These are phyloP conservation scores for Prunella himalayana DNA, from an alignment of 2,113 vertebrate genomes.

Conservation along the genomic window DNA sequence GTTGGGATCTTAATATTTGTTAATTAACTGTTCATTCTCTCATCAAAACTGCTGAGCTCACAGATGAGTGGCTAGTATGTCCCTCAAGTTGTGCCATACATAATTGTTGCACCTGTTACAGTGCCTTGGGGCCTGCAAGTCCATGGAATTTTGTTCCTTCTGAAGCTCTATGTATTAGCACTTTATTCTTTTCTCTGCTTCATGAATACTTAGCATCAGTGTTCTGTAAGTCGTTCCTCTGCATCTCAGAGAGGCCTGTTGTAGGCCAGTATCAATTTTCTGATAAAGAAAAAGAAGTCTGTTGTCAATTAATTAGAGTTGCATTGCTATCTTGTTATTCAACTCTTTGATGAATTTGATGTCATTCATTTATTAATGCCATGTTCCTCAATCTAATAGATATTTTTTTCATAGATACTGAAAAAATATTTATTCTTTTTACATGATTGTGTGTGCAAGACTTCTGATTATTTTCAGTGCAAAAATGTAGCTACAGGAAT, in stretches of 20 bases:
- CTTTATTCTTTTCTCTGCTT: background rate
- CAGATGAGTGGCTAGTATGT: background rate
- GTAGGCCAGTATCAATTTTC: background rate
- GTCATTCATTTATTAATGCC: background rate
- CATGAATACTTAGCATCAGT: background rate
- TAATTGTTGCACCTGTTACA: conserved; percentile 33
- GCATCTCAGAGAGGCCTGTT: background rate
- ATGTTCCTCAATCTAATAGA: background rate
- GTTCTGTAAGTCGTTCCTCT: background rate
- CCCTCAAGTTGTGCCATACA: background rate
- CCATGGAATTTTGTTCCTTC: background rate
- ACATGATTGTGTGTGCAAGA: background rate
- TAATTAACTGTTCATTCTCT: conserved; percentile 41
- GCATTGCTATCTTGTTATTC: background rate
- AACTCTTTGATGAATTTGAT: background rate
- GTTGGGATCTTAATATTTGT: conserved; percentile 39
- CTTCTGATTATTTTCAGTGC: background rate
- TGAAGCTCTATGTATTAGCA: background rate
- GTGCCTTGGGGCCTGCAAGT: background rate
- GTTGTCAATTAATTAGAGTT: background rate
- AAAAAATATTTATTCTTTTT: background rate
- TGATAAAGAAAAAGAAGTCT: background rate
- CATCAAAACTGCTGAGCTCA: conserved; percentile 20
- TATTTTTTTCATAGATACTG: background rate
- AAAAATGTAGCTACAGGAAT: background rate